Evolutionary conservation across 2,113 vertebrate species (phyloP), one percentile per base, ranked within the genome.

Genomic region (Oncorhynchus gorbuscha): DNA sequence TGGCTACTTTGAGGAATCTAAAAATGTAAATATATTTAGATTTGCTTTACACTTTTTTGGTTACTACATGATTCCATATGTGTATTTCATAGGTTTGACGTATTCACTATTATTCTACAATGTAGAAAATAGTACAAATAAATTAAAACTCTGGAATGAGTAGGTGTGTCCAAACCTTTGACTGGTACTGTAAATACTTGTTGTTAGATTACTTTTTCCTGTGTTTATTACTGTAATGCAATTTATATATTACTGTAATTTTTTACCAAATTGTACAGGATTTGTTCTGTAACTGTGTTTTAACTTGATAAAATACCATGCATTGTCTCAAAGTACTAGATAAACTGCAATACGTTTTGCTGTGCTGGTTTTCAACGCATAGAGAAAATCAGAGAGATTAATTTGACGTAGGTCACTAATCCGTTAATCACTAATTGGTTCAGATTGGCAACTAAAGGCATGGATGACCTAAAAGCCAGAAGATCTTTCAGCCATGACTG

Each of bases 401-500:
- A 84, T 85, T 74, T 82, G 78, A 81, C 84, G 89, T 74, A 73
- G 77, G 61, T 83, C 72, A 77, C 49, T 76, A 81, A 71, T 20
- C 18, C n/a, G 80, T 78, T 74, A 75, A 61, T 20, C 71, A 74
- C 73, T 84, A 89, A 90, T 86, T 87, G 76, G 66, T 76, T 84
- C 58, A 73, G 62, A 79, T 79, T 84, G 80, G 66, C 83, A 82
- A 83, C 87, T 83, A 83, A 68, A 81, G 83, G 78, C 66, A 30
- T 61, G 70, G 62, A 39, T 75, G 76, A 84, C 39, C 71, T 75
- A 61, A 61, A 51, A 51, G 49, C 49, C 48, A 59, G 39, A 64
- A 45, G 55, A 71, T 39, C 71, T 76, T 65, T 69, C 14, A 89
- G 69, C 75, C 81, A 80, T 82, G 68, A 80, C 67, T 82, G 68